Percentiles rank a stretch among this genome's conserved stretches.
Evolutionary conservation across 2,113 vertebrate species (phyloP).

Genomic region (Motacilla tschutschensis): DNA sequence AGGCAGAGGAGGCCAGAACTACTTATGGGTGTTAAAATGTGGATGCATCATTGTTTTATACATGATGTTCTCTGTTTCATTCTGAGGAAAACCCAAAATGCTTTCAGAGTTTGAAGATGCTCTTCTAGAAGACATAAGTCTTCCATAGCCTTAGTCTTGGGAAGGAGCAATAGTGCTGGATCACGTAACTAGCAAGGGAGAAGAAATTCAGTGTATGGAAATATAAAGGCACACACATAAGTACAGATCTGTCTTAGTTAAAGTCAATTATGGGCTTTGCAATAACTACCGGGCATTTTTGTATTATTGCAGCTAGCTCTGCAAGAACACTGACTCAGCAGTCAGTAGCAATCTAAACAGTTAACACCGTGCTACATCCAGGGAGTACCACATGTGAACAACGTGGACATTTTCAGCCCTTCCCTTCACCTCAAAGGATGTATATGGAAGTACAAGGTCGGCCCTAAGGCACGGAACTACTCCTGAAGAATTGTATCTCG

Average conservation of each 20-base stretch:
- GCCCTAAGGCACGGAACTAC: background rate
- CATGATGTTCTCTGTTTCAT: background rate
- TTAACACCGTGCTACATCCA: background rate
- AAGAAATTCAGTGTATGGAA: background rate
- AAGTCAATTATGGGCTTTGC: background rate
- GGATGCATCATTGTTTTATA: background rate
- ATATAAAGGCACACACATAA: background rate
- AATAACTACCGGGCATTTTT: background rate
- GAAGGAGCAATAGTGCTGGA: background rate
- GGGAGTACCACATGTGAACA: background rate
- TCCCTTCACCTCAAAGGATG: background rate
- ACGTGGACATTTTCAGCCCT: background rate
- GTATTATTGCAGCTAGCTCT: background rate
- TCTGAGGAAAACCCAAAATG: background rate
- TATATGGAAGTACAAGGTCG: background rate
- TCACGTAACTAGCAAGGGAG: background rate
- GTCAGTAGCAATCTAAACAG: background rate
- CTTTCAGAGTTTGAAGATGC: background rate
- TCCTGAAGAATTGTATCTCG: accelerated
- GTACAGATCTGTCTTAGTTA: background rate
- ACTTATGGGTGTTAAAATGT: background rate
- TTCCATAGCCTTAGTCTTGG: background rate
- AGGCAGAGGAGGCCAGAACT: background rate
- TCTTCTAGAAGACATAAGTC: background rate
- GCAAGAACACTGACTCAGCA: background rate